Evolutionary conservation across 2,888 invertebrate species (phyloP).

Genomic region (Mesochorus sp.): DNA sequence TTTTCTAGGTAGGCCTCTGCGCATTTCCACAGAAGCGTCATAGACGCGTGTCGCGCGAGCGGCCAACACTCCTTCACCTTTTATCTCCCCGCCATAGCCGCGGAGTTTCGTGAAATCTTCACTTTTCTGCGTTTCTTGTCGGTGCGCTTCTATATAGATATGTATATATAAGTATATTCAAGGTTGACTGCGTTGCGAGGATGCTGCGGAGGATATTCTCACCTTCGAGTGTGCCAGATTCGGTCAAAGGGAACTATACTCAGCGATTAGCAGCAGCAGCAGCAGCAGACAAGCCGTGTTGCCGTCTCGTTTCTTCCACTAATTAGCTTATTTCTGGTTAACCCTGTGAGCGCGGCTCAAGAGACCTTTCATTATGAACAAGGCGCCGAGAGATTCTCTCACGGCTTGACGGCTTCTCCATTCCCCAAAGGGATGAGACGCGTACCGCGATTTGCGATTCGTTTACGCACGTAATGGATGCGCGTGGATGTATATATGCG

Average conservation of each 20-base stretch:
- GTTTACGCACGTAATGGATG: too few relatives aligned
- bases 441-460: constrained; percentile 5
- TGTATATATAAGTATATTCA: too few relatives aligned
- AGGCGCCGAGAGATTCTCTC: constrained; percentile 35
- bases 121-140: not conserved
- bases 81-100: too few relatives aligned
- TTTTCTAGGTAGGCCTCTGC: constrained; percentile 57
- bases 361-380: constrained; percentile 56
- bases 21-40: constrained; percentile 43
- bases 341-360: constrained; percentile 5
- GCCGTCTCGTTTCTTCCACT: constrained; percentile 68
- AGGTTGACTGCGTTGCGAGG: not conserved
- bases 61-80: constrained; percentile 23
- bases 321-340: constrained; percentile 71
- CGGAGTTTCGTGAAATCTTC: not conserved
- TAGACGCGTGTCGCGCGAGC: constrained; percentile 27
- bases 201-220: constrained; percentile 13
- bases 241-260: constrained; percentile 54
- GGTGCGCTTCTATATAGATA: too few relatives aligned
- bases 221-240: constrained; percentile 5
- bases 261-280: constrained; percentile 61
- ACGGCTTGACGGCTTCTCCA: not conserved
- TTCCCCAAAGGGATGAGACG: constrained; percentile 26
- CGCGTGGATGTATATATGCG: too few relatives aligned
- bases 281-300: constrained; percentile 59